Evolutionary conservation across 2,888 invertebrate species (phyloP).

Genomic region (Trilocha varians): DNA sequence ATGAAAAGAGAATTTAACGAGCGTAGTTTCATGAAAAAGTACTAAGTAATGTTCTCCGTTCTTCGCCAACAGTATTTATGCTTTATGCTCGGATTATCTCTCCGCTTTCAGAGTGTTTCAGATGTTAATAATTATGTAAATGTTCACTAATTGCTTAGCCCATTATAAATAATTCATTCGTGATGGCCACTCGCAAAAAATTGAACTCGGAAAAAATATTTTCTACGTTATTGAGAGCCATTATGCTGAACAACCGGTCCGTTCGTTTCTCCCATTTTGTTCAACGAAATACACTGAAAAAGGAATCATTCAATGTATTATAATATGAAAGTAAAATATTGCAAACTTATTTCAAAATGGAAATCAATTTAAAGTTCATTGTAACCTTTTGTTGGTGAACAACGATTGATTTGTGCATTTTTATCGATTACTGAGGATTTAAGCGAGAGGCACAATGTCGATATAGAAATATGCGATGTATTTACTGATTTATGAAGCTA

Average conservation of each 20-base stretch:
- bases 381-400: too few species aligned
- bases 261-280: background rate
- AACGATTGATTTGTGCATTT: too few species aligned
- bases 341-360: background rate
- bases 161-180: constrained; percentile 19
- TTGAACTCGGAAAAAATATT: constrained; percentile 11
- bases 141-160: constrained; percentile 29
- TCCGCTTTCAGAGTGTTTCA: constrained; percentile 19
- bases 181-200: constrained; percentile 14
- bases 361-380: too few species aligned
- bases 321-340: constrained; percentile 3
- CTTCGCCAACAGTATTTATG: constrained; percentile 10
- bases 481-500: too few species aligned
- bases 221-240: background rate
- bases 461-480: too few species aligned
- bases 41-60: constrained; percentile 7
- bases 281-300: background rate
- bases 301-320: background rate
- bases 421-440: too few species aligned
- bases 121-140: constrained; percentile 35
- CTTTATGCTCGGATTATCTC: constrained; percentile 19
- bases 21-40: constrained; percentile 5
- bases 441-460: too few species aligned
- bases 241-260: background rate
- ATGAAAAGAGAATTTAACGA: background rate